phyloP scores from a whole-genome alignment of 2,888 invertebrate genomes.

The Tricholauxania praeusta region DNA sequence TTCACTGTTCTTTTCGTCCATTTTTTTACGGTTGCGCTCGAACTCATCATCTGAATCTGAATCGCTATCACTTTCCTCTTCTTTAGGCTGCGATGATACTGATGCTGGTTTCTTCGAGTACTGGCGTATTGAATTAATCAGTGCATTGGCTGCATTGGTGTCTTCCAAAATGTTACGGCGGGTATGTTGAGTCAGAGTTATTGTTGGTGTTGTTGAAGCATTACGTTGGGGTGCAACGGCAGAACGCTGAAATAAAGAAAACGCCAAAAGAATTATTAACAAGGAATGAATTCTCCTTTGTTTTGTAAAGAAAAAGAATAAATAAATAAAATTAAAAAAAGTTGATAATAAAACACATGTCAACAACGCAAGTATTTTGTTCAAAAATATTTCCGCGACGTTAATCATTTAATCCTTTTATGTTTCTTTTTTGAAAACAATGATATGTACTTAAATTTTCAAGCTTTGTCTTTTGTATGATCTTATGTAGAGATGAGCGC shows the following conservation, averaged over 20 bases:
- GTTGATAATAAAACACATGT: too few relatives aligned
- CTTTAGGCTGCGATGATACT: conserved; percentile 52
- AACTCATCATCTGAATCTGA: conserved; percentile 70
- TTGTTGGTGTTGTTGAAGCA: conserved; percentile 40
- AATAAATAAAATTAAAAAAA: too few relatives aligned
- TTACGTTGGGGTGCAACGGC: conserved; percentile 41
- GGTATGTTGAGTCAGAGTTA: conserved; percentile 2
- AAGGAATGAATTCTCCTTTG: too few relatives aligned
- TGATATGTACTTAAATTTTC: conserved; percentile 3
- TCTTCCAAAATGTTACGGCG: background rate
- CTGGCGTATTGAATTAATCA: conserved; percentile 49
- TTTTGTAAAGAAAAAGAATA: too few relatives aligned
- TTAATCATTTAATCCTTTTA: conserved; percentile 1
- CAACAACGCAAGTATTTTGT: conserved; percentile 14
- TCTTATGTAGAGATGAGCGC: too few relatives aligned
- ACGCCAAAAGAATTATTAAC: conserved; percentile 11
- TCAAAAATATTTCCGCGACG: conserved; percentile 6
- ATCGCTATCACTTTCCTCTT: conserved; percentile 69
- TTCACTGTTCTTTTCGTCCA: background rate
- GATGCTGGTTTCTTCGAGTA: conserved; percentile 58
- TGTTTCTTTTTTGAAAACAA: background rate
- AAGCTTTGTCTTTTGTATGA: too few relatives aligned
- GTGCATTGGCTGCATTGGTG: background rate
- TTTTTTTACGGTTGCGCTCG: conserved; percentile 55
- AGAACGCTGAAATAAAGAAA: conserved; percentile 41